Percentiles rank a stretch among this genome's conserved stretches.
phyloP scores from a whole-genome alignment of 1,140 invertebrate species.

The Calliopsis andreniformis region DNA sequence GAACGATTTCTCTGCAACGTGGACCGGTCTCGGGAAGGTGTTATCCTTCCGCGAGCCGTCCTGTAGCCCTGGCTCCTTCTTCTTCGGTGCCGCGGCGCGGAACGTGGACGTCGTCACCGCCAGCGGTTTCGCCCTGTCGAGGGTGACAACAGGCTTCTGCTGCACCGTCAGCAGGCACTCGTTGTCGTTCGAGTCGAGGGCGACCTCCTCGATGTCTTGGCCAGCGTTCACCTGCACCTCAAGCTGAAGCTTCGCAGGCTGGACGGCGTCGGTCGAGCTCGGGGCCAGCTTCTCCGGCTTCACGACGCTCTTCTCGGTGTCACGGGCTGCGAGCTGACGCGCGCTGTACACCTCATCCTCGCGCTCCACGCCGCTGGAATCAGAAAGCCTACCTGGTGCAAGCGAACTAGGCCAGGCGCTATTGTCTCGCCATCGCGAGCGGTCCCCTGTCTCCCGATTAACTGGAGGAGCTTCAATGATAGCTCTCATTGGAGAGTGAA shows the following conservation, averaged over 20 bases:
- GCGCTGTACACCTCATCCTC: conserved; percentile 92
- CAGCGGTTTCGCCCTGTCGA: conserved; percentile 45
- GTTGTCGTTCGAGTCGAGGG: not conserved
- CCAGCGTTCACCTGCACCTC: conserved; percentile 22
- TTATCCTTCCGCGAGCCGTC: conserved; percentile 52
- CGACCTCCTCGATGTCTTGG: not conserved
- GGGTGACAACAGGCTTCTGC: not conserved
- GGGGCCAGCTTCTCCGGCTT: conserved; percentile 31
- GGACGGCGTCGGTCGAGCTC: conserved; percentile 34
- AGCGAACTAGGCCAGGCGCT: not conserved
- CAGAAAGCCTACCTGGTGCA: conserved; percentile 66
- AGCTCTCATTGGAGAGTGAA: no score
- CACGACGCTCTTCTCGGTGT: conserved; percentile 44
- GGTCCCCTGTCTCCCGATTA: no score
- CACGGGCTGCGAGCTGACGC: conserved; percentile 83
- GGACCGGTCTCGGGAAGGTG: conserved; percentile 47
- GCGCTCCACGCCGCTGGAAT: conserved; percentile 92
- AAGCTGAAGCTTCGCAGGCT: not conserved
- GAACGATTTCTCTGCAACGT: conserved; percentile 43
- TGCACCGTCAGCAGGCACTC: not conserved
- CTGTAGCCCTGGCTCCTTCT: not conserved
- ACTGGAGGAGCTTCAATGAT: no score
- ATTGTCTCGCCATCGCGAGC: not conserved
- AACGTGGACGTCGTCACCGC: conserved; percentile 70
- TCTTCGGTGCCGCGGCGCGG: conserved; percentile 10